phyloP scores from a whole-genome alignment of 2,113 vertebrate genomes.

The Empidonax alnorum region DNA sequence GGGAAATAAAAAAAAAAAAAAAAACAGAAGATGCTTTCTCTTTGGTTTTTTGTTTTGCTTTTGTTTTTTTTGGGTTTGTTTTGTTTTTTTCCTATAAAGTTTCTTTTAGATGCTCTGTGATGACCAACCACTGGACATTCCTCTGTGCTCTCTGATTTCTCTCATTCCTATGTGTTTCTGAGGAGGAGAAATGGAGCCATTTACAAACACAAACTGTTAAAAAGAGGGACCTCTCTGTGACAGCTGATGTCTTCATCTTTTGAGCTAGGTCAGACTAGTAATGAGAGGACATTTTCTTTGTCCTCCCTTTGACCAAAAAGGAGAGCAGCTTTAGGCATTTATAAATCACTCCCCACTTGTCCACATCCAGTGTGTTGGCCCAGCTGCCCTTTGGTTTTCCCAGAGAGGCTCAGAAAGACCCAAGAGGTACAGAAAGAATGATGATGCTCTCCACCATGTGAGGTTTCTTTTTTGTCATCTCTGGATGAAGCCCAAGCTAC shows the following conservation, averaged over 20 bases:
- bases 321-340: neutral
- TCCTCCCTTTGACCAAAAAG: neutral
- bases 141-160: neutral
- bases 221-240: neutral
- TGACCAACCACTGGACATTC: neutral
- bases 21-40: neutral
- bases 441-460: neutral
- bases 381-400: neutral
- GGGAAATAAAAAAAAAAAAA: neutral
- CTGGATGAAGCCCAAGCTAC: neutral
- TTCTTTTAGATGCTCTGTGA: neutral
- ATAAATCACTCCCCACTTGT: neutral
- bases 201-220: neutral
- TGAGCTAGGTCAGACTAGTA: neutral
- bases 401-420: neutral
- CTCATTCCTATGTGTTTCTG: neutral
- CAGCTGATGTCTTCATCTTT: neutral
- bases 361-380: rapidly evolving
- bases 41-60: neutral
- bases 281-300: neutral
- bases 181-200: neutral
- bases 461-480: neutral
- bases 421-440: neutral
- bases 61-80: neutral
- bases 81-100: neutral